Percentiles rank a stretch among this genome's conserved stretches.
phyloP scores from a whole-genome alignment of 2,113 vertebrate genomes.

The Indicator maculatus region DNA sequence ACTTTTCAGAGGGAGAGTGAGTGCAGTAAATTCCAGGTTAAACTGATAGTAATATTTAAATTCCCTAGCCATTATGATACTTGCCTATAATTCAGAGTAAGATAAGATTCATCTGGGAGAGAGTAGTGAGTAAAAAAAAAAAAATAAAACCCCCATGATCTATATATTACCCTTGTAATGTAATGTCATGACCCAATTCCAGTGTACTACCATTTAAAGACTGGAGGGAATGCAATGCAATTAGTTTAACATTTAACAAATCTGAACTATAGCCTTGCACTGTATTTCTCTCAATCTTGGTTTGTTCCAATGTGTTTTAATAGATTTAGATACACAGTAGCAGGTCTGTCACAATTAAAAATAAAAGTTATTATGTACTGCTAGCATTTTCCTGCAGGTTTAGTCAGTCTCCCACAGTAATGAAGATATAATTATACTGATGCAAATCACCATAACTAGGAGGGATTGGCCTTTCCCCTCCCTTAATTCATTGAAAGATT shows the following conservation, averaged over 20 bases:
- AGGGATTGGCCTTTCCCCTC: conserved; percentile 76
- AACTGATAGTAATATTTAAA: neutral
- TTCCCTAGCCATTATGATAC: too few relatives aligned
- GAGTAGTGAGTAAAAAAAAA: neutral
- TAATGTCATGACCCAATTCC: neutral
- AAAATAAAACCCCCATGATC: neutral
- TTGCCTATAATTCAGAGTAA: neutral
- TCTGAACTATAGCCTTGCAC: neutral
- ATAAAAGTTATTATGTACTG: conserved; percentile 34
- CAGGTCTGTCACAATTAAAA: conserved; percentile 56
- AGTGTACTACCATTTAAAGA: neutral
- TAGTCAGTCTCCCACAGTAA: conserved; percentile 73
- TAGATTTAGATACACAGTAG: neutral
- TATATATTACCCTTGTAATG: neutral
- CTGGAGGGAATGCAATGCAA: neutral
- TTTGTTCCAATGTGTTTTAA: conserved; percentile 3
- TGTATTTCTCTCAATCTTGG: conserved; percentile 8
- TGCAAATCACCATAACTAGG: conserved; percentile 77
- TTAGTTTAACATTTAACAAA: conserved; percentile 9
- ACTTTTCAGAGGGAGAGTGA: conserved; percentile 17
- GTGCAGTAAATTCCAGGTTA: conserved; percentile 11
- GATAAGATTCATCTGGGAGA: neutral
- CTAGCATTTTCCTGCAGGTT: conserved; percentile 60
- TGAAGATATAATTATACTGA: conserved; percentile 82
- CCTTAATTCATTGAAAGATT: conserved; percentile 76